Percentiles rank a stretch among this genome's conserved stretches.
These are phyloP conservation scores for Electrophaes corylata DNA, from an alignment of 2,888 invertebrate species.

Conservation along the genomic window DNA sequence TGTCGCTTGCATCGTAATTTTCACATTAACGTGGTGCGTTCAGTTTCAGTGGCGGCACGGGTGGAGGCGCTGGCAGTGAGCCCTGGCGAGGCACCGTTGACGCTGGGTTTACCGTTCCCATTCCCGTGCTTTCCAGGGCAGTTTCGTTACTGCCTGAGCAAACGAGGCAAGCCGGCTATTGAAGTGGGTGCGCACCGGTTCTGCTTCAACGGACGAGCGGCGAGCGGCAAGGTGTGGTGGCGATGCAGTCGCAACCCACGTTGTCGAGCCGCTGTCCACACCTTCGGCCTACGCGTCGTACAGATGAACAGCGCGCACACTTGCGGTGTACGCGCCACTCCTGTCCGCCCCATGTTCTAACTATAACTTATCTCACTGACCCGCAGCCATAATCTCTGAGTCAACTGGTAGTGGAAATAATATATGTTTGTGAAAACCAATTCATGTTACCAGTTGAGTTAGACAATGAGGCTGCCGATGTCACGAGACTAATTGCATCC, in stretches of 20 bases:
- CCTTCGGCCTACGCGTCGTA: conserved; percentile 76
- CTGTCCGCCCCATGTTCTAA: conserved; percentile 78
- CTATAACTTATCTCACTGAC: neutral
- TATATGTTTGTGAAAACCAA: neutral
- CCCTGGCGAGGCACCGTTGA: conserved; percentile 60
- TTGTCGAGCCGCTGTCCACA: conserved; percentile 78
- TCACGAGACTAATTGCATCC: neutral
- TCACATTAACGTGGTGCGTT: conserved; percentile 52
- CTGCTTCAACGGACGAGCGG: conserved; percentile 79
- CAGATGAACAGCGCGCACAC: conserved; percentile 82
- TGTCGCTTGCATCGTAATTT: neutral
- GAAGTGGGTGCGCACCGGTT: conserved; percentile 80
- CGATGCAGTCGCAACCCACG: conserved; percentile 79
- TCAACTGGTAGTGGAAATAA: neutral
- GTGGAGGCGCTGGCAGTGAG: conserved; percentile 25
- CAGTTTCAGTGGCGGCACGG: conserved; percentile 69
- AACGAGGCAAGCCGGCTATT: conserved; percentile 78
- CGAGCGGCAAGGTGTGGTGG: conserved; percentile 82
- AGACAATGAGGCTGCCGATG: neutral
- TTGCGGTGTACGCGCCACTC: conserved; percentile 78
- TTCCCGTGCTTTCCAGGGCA: conserved; percentile 79
- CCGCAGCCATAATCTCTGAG: neutral
- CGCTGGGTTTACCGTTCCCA: conserved; percentile 75
- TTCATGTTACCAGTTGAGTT: neutral
- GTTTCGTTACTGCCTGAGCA: conserved; percentile 79